phyloP scores from a whole-genome alignment of 2,113 vertebrate species.

The Loxodonta africana region DNA sequence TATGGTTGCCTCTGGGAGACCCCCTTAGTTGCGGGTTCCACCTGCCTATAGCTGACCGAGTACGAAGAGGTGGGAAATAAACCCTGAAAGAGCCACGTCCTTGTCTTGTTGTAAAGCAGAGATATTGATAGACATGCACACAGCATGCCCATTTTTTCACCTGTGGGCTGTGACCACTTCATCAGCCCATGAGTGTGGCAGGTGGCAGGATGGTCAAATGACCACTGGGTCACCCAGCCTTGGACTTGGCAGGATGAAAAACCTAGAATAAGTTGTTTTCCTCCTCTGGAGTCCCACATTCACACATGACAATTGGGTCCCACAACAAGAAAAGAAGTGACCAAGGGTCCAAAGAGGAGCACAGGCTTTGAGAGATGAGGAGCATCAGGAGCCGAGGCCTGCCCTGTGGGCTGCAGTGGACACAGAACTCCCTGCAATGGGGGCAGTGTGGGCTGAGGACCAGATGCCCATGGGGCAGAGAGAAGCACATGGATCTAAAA shows the following conservation, averaged over 20 bases:
- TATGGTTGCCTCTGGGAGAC: not conserved
- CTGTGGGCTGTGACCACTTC: not conserved
- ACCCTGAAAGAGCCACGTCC: not conserved
- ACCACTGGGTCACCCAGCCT: not conserved
- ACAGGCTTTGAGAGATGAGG: not conserved
- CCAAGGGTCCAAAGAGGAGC: not conserved
- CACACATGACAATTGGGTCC: not conserved
- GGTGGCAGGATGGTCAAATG: constrained; percentile 6
- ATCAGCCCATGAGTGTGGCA: not conserved
- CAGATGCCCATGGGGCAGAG: not conserved
- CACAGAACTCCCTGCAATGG: too few species aligned
- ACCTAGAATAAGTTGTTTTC: not conserved
- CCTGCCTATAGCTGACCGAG: not conserved
- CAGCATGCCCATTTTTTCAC: not conserved
- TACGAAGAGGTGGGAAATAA: not conserved
- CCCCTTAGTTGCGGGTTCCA: not conserved
- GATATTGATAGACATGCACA: not conserved
- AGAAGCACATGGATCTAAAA: not conserved
- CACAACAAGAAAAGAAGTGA: not conserved
- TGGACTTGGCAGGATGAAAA: not conserved
- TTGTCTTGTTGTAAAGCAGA: not conserved
- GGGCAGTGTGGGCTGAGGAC: not conserved
- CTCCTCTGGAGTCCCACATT: not conserved
- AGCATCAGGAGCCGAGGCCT: not conserved
- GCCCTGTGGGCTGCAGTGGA: fast-evolving